Evolutionary conservation across 1,140 invertebrate species (phyloP).

Genomic region (Achatina immaculata): DNA sequence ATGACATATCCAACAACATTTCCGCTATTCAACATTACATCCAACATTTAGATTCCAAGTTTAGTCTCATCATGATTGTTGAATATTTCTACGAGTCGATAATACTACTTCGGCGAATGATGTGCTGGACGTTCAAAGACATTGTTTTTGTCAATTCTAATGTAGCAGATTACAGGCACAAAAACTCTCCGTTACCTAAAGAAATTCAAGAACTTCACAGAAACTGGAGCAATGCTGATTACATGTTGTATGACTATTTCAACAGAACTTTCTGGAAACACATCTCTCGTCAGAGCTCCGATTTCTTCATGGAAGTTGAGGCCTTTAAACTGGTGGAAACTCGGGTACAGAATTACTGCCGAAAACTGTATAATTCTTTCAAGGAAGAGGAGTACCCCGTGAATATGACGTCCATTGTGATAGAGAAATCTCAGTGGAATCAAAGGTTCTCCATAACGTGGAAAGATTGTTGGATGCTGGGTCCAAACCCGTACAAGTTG

Average conservation of each 20-base stretch:
- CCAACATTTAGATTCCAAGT: conserved; percentile 56
- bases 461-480: conserved; percentile 53
- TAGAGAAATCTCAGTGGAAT: conserved; percentile 47
- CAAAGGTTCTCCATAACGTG: conserved; percentile 48
- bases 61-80: conserved; percentile 74
- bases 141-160: conserved; percentile 56
- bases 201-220: conserved; percentile 39
- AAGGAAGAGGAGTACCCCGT: conserved; percentile 11
- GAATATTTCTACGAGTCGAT: conserved; percentile 75
- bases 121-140: conserved; percentile 72
- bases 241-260: conserved; percentile 62
- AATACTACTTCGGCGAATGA: conserved; percentile 72
- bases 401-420: neutral
- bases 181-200: neutral
- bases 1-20: conserved; percentile 45
- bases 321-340: conserved; percentile 50
- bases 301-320: conserved; percentile 56
- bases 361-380: neutral
- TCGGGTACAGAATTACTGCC: conserved; percentile 51
- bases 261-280: conserved; percentile 62
- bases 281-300: conserved; percentile 48
- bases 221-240: conserved; percentile 59
- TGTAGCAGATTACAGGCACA: conserved; percentile 44
- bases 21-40: conserved; percentile 52
- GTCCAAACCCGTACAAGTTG: conserved; percentile 37